Conservation (phyloP, 1,140 invertebrate genomes). For the Maconellicoccus hirsutus region DNA sequence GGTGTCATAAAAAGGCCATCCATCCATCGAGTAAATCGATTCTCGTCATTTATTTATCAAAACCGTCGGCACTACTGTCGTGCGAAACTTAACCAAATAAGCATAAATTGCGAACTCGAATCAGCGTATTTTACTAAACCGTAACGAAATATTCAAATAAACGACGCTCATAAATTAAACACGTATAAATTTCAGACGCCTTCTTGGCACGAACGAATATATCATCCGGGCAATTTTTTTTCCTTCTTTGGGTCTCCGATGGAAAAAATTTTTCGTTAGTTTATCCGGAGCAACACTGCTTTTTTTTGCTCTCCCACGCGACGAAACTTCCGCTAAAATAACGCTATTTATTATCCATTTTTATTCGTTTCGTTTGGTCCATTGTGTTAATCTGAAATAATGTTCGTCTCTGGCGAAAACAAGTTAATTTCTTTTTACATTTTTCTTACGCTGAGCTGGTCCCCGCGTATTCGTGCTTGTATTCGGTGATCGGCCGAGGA, state of each 20-base stretch:
- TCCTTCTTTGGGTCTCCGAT: no score
- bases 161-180: neutral
- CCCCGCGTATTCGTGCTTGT: no score
- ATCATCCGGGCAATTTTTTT: neutral
- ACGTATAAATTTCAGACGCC: neutral
- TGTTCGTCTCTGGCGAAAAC: constrained; percentile 11
- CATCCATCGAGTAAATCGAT: neutral
- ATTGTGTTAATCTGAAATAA: constrained; percentile 19
- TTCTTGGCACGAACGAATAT: constrained; percentile 1
- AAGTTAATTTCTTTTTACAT: constrained; percentile 15
- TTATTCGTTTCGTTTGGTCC: constrained; percentile 18
- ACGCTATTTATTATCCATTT: constrained; percentile 16
- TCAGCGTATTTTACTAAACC: neutral
- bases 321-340: neutral
- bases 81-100: neutral
- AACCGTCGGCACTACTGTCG: neutral
- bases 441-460: neutral
- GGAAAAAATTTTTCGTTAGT: neutral
- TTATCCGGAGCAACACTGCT: neutral
- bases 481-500: no score
- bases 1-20: neutral
- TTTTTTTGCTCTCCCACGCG: neutral
- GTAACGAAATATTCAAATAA: neutral
- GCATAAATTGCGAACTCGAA: neutral
- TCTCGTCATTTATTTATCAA: neutral